These are phyloP conservation scores for Orchesella flavescens DNA, from an alignment of 2,888 invertebrate genomes.

Conservation along the genomic window DNA sequence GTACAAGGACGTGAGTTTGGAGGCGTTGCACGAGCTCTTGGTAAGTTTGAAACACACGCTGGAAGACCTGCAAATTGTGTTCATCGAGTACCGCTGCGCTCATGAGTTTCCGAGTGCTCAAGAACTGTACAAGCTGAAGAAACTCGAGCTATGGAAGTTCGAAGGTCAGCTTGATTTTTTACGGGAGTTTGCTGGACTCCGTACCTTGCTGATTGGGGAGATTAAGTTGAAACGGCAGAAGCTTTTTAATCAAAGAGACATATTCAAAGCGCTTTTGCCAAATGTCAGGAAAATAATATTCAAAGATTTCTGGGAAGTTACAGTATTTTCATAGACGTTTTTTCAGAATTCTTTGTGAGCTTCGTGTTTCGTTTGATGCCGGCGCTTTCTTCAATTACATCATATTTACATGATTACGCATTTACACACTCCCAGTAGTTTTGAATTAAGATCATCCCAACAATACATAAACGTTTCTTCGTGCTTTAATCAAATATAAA, in stretches of 20 bases:
- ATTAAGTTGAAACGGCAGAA: constrained; percentile 21
- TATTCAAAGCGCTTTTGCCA: constrained; percentile 1
- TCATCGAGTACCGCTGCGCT: constrained; percentile 13
- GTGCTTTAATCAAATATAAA: too few relatives aligned
- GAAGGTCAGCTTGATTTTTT: constrained; percentile 24
- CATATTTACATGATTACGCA: too few relatives aligned
- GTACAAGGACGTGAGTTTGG: constrained; percentile 30
- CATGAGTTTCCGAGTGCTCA: constrained; percentile 26
- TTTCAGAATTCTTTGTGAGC: too few relatives aligned
- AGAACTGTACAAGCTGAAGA: constrained; percentile 21
- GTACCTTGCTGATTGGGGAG: constrained; percentile 10
- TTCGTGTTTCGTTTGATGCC: too few relatives aligned
- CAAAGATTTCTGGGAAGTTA: constrained; percentile 27
- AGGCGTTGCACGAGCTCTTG: constrained; percentile 22
- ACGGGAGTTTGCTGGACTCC: background rate
- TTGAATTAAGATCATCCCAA: too few relatives aligned
- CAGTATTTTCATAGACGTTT: constrained; percentile 8
- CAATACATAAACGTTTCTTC: too few relatives aligned
- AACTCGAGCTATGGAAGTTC: constrained; percentile 27
- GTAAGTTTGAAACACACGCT: constrained; percentile 25
- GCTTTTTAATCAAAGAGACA: background rate
- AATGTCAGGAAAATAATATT: background rate
- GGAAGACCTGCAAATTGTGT: constrained; percentile 15
- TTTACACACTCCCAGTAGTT: too few relatives aligned
- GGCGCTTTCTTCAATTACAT: too few relatives aligned